These are phyloP conservation scores for Fopius arisanus DNA, from an alignment of 1,140 invertebrate species.

Conservation along the genomic window DNA sequence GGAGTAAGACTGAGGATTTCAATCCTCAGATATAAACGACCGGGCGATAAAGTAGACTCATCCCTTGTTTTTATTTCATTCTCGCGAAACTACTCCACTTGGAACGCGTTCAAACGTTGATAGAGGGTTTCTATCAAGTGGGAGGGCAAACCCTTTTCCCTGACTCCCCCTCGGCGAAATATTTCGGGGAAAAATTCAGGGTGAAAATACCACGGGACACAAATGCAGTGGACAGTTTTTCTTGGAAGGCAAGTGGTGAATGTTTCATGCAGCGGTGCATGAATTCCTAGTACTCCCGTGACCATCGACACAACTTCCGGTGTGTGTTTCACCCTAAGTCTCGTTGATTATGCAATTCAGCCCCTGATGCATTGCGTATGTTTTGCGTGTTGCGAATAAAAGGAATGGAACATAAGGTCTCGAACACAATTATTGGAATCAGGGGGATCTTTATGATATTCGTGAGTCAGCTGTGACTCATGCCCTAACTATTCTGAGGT, in stretches of 20 bases:
- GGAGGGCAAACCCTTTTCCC: conserved; percentile 1
- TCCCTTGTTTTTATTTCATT: not conserved
- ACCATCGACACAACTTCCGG: conserved; percentile 31
- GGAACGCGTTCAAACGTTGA: conserved; percentile 58
- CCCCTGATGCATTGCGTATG: not conserved
- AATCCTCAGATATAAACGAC: conserved; percentile 28
- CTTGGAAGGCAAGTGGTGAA: conserved; percentile 27
- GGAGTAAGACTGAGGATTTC: conserved; percentile 29
- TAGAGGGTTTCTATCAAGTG: conserved; percentile 40
- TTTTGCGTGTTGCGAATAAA: not conserved
- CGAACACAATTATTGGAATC: not conserved
- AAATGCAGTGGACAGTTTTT: conserved; percentile 21
- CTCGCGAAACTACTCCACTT: conserved; percentile 49
- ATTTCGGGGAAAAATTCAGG: not conserved
- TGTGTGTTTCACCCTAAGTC: conserved; percentile 16
- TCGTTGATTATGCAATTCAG: not conserved
- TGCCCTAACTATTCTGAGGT: not conserved
- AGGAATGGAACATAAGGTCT: not conserved
- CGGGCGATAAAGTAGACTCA: conserved; percentile 18
- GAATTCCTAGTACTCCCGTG: conserved; percentile 34
- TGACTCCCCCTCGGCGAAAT: not conserved
- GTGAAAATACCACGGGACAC: not conserved
- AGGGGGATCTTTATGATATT: not conserved
- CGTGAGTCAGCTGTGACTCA: not conserved
- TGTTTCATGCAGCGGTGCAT: conserved; percentile 30